Percentiles rank a stretch among this genome's conserved stretches.
Evolutionary conservation across 1,140 invertebrate genomes (phyloP).

Genomic region (Apis mellifera): DNA sequence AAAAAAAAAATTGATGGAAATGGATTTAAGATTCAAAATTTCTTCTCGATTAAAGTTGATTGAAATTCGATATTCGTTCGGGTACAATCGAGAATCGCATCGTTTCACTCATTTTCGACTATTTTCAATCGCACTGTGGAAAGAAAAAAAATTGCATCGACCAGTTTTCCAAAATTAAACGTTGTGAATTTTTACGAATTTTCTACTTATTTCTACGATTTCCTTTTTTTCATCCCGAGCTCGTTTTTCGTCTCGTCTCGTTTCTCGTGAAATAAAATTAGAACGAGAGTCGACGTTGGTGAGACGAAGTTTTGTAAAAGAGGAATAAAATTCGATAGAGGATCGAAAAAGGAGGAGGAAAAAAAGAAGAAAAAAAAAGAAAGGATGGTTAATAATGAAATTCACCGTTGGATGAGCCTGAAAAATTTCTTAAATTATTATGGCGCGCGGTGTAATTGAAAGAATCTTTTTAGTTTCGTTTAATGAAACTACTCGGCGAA

Average conservation of each 20-base stretch:
- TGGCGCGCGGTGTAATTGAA: constrained; percentile 22
- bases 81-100: too few species aligned
- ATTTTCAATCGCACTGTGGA: too few species aligned
- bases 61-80: too few species aligned
- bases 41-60: too few species aligned
- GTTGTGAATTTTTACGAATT: too few species aligned
- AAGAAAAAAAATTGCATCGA: too few species aligned
- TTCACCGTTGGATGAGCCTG: not conserved
- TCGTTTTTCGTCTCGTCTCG: not conserved
- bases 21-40: too few species aligned
- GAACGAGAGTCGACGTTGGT: not conserved
- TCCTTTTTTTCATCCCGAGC: too few species aligned
- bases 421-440: constrained; percentile 26
- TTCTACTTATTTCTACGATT: too few species aligned
- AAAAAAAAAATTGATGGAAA: too few species aligned
- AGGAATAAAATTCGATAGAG: not conserved
- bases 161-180: too few species aligned
- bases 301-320: not conserved
- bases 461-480: constrained; percentile 35
- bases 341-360: not conserved
- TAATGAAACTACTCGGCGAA: constrained; percentile 3
- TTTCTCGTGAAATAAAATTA: not conserved
- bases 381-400: constrained; percentile 11
- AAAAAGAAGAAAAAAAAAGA: not conserved
- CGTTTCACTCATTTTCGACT: too few species aligned